Percentiles rank a stretch among this genome's conserved stretches.
These are phyloP conservation scores for Acanthiza pusilla DNA, from an alignment of 2,797 vertebrate species.

Conservation along the genomic window DNA sequence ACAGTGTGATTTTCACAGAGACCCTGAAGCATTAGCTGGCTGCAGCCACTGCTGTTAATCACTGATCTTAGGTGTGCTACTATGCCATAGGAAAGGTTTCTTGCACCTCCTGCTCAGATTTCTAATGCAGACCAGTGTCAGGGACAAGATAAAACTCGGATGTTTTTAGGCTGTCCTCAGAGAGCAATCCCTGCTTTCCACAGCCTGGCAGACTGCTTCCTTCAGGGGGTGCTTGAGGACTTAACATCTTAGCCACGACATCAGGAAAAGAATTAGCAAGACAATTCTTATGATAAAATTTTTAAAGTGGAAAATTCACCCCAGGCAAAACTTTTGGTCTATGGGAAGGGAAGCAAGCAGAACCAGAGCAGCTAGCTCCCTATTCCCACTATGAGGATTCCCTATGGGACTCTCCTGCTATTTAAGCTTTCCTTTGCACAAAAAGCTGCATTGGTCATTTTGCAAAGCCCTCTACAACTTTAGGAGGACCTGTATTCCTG, in stretches of 20 bases:
- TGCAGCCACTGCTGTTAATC: not conserved
- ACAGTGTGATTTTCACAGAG: not conserved
- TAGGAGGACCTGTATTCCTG: not conserved
- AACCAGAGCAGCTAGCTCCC: not conserved
- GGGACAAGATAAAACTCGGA: not conserved
- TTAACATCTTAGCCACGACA: not conserved
- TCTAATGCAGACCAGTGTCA: not conserved
- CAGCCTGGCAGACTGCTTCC: not conserved
- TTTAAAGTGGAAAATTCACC: not conserved
- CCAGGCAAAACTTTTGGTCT: not conserved
- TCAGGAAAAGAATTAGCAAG: not conserved
- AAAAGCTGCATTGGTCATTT: not conserved
- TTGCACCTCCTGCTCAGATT: not conserved
- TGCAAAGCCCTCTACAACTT: not conserved
- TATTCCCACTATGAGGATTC: not conserved
- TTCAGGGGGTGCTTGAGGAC: not conserved
- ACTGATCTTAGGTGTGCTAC: not conserved
- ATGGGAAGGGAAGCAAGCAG: not conserved
- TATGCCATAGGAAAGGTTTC: not conserved
- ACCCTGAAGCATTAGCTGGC: not conserved
- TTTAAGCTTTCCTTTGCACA: not conserved
- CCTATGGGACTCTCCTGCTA: fast-evolving
- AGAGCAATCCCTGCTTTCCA: not conserved
- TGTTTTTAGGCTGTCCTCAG: not conserved
- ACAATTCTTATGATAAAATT: not conserved